Base-by-base conservation (phyloP, 2,113 vertebrate genomes). In the Marmota flaviventris region DNA sequence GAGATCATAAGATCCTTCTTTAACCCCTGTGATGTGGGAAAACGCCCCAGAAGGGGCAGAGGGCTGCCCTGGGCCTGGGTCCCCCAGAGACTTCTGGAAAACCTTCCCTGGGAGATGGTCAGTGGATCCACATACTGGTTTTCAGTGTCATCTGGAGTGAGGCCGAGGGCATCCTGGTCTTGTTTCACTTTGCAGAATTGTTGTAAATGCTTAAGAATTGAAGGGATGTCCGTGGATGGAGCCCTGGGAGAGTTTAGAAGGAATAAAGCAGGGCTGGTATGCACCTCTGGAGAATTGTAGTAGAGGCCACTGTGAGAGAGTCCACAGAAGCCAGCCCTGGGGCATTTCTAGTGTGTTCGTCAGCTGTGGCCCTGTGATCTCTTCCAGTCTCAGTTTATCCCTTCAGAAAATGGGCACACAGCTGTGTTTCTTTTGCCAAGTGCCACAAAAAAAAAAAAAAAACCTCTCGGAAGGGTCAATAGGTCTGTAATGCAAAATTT, bases 351-450 rank as follows among this genome's bases (percentile, higher is more conserved):
- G 14, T n/a, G 69, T 63, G 42, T 88, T 84, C 9, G 32, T 93
- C 42, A 29, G 48, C 72, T 67, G 18, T 65, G 73, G 24, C 53
- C 61, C 45, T 8, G 1, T 34, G n/a, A 12, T 37, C 13, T 11
- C 51, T 34, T 96, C 58, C n/a, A 39, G 51, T 16, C 45, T 81
- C n/a, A 56, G 70, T 94, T 76, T 87, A 51, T 73, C 25, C 29
- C 4, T 91, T 61, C 85, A 94, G 76, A 77, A 94, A 94, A 77
- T 67, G 61, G 88, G 17, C 72, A 75, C 24, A 25, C 22, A 70
- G 77, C 58, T 65, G 0, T 29, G 25, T n/a, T 56, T 96, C 12
- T n/a, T 76, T 39, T 73, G 4, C 61, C 10, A n/a, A 20, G n/a
- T 10, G 13, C 39, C 29, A 53, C 17, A 34, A 17, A 45, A 67